These are phyloP conservation scores for Caracal caracal DNA, from an alignment of 2,113 vertebrate species.

Conservation along the genomic window DNA sequence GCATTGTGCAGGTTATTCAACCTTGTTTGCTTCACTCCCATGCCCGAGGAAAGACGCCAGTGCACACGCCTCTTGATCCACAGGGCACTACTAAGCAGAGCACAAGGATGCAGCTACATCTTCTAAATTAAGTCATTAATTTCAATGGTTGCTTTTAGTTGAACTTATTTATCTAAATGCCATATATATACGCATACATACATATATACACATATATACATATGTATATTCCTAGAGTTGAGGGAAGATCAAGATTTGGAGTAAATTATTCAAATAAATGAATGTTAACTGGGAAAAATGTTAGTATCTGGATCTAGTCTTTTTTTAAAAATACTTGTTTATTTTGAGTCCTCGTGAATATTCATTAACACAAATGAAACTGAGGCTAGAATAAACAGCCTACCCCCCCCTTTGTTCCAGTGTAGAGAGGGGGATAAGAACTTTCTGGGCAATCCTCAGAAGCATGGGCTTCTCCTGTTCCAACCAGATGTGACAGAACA, in stretches of 20 bases:
- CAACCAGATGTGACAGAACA: not conserved
- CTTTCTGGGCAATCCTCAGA: not conserved
- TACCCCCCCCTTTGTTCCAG: not conserved
- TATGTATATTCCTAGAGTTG: not conserved
- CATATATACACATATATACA: too few relatives aligned
- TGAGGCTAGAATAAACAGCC: not conserved
- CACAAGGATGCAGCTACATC: not conserved
- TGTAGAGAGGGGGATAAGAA: not conserved
- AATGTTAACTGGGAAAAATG: not conserved
- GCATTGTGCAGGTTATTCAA: not conserved
- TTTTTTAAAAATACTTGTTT: slow-evolving; percentile 8
- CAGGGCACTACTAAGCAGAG: not conserved
- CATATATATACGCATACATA: too few relatives aligned
- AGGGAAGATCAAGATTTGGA: not conserved
- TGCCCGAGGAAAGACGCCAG: not conserved
- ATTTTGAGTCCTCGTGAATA: not conserved
- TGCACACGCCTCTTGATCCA: not conserved
- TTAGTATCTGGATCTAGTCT: not conserved
- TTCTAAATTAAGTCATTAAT: not conserved
- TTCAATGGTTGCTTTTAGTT: not conserved
- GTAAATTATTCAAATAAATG: not conserved
- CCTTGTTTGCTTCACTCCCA: accelerated
- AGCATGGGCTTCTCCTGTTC: not conserved
- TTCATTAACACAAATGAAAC: not conserved
- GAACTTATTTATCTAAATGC: slow-evolving; percentile 6